Conservation (phyloP, 2,113 vertebrate species). For the Abramis brama region DNA sequence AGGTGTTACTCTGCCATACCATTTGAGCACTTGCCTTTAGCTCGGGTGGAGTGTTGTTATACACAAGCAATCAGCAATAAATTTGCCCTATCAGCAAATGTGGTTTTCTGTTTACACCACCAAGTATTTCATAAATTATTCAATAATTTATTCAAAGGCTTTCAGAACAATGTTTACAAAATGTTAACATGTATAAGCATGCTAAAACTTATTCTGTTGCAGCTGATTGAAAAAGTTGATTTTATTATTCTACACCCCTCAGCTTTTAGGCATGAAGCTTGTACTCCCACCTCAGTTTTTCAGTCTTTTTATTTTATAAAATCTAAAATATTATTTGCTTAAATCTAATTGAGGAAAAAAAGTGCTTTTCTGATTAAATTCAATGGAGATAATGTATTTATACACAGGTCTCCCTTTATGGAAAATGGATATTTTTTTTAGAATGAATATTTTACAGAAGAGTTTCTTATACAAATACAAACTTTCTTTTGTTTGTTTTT, state of each 20-base stretch:
- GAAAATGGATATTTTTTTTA: no score
- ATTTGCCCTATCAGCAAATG: neutral
- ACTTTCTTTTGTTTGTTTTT: neutral
- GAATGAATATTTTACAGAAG: neutral
- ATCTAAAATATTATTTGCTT: neutral
- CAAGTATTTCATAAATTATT: slow-evolving; percentile 11
- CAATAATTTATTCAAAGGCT: slow-evolving; percentile 18
- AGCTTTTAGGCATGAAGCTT: neutral
- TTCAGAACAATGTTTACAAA: neutral
- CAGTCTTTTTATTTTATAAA: neutral
- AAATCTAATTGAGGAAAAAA: neutral
- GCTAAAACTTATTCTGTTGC: neutral
- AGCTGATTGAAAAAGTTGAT: neutral
- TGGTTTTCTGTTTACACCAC: neutral
- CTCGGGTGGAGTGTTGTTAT: neutral
- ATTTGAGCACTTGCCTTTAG: slow-evolving; percentile 11
- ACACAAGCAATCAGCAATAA: neutral
- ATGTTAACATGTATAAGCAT: neutral
- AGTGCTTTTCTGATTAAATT: neutral
- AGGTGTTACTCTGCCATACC: neutral
- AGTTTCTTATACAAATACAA: neutral
- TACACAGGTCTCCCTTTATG: no score
- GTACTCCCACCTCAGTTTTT: neutral
- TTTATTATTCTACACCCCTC: neutral
- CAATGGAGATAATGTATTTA: neutral